Evolutionary conservation across 2,797 vertebrate genomes (phyloP).

Genomic region (Mallotus villosus): DNA sequence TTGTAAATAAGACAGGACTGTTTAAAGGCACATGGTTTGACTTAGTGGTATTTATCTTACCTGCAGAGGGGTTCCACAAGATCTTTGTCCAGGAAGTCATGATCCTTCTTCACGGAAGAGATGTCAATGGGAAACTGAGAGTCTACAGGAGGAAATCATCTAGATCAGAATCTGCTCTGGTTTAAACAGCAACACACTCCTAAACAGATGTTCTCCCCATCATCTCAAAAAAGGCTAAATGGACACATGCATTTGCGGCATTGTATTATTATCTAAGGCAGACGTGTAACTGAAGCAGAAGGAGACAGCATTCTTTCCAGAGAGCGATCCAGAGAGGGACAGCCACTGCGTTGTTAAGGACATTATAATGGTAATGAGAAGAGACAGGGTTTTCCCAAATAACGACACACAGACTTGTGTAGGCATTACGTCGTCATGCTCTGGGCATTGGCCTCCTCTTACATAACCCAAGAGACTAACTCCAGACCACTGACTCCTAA

Average conservation of each 20-base stretch:
- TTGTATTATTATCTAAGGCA: neutral
- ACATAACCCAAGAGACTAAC: slow-evolving; percentile 64
- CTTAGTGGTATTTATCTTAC: slow-evolving; percentile 69
- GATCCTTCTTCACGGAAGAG: slow-evolving; percentile 92
- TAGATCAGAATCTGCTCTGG: slow-evolving; percentile 10
- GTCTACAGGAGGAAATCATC: slow-evolving; percentile 70
- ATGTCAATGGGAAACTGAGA: slow-evolving; percentile 97
- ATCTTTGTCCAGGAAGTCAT: slow-evolving; percentile 99
- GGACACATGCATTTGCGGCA: neutral
- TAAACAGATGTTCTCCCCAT: neutral
- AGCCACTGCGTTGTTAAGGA: slow-evolving; percentile 54
- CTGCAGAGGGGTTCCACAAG: slow-evolving; percentile 97
- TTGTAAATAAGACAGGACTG: too few relatives aligned
- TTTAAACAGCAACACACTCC: neutral
- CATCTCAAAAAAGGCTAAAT: neutral
- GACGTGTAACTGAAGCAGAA: slow-evolving; percentile 28
- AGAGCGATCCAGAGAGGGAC: slow-evolving; percentile 40
- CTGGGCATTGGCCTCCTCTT: slow-evolving; percentile 63
- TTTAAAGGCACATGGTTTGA: neutral
- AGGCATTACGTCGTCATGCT: slow-evolving; percentile 62
- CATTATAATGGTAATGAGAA: slow-evolving; percentile 60
- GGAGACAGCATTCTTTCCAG: slow-evolving; percentile 58
- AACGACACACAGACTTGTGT: slow-evolving; percentile 55
- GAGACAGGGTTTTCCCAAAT: slow-evolving; percentile 60
- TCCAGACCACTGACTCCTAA: slow-evolving; percentile 61